Base-by-base conservation (phyloP, 2,888 invertebrate genomes). In the Phasia obesa region DNA sequence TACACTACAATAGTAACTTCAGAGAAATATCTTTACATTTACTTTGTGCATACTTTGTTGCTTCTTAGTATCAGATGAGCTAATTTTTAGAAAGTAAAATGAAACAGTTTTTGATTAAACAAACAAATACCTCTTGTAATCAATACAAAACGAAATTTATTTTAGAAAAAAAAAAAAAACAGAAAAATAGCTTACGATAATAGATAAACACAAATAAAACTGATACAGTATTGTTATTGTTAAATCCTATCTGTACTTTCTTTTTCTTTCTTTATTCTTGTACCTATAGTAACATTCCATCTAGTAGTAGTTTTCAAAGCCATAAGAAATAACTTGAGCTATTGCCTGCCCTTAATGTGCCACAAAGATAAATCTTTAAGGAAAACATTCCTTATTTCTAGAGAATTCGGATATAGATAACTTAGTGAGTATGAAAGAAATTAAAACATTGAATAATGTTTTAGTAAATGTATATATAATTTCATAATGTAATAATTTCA, bases 311-410 rank as follows among this genome's bases (percentile, higher is more conserved):
- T 51, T 65, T 42, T 17, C n/a, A 21, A 49, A 64, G 17, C 27
- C 65, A 64, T 55, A 42, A 65, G 21, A 62, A 62, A 71, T 69
- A 64, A 59, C 55, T 64, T 62, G 2, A 70, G 7, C 17, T 25
- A 4, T 13, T 21, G 15, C 3, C 27, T 44, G 17, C 27, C 13
- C 15, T 19, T 6, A 31, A 31, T 5, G 25, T 23, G 11, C 15
- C 13, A 15, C 5, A 35, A 44, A 62, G 69, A 69, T 65, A 69
- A 73, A 57, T 82, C 51, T 70, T 35, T 57, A 64, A 59, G 51
- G 57, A 74, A 35, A 47, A 57, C 44, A 73, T 73, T 49, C 27
- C 11, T 65, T 23, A 7, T 21, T 35, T 67, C 2, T 11, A 9
- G 11, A 19, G 25, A 3, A 57, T 59, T 55, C n/a, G 13, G 5